These are phyloP conservation scores for Oxytorus armatus DNA, from an alignment of 2,888 invertebrate genomes.

Conservation along the genomic window DNA sequence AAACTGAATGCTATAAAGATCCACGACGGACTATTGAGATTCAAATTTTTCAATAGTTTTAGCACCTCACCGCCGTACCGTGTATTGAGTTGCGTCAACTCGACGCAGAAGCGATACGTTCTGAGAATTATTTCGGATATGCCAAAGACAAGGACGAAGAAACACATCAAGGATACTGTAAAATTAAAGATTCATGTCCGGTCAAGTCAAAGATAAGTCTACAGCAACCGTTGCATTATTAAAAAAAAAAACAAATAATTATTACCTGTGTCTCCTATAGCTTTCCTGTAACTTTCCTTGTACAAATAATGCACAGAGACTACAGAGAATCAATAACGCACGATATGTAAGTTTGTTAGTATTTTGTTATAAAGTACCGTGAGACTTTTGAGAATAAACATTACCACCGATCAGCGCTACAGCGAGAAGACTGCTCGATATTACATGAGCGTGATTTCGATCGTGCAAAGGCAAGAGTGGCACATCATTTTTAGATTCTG, in stretches of 20 bases:
- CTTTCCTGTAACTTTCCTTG: constrained; percentile 44
- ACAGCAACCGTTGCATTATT: no score
- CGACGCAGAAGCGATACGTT: constrained; percentile 27
- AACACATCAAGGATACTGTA: constrained; percentile 34
- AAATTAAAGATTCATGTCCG: neutral
- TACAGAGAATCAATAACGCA: no score
- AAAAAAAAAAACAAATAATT: constrained; percentile 6
- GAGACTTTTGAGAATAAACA: no score
- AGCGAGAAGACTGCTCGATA: no score
- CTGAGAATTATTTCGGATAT: constrained; percentile 40
- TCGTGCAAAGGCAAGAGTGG: no score
- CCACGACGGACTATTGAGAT: constrained; percentile 54
- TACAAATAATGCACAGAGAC: constrained; percentile 37
- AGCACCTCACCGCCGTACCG: constrained; percentile 36
- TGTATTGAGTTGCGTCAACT: constrained; percentile 19
- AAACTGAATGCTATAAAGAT: constrained; percentile 29
- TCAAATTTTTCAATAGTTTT: constrained; percentile 36
- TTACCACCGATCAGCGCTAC: constrained; percentile 12
- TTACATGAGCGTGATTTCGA: no score
- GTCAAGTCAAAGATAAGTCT: neutral
- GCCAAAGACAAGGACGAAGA: constrained; percentile 31
- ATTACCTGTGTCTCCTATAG: constrained; percentile 54
- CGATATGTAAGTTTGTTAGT: no score
- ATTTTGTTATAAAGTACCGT: no score
- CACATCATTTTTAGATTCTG: no score